Conservation (phyloP, 2,888 invertebrate species). For the Priocnemis perturbator region DNA sequence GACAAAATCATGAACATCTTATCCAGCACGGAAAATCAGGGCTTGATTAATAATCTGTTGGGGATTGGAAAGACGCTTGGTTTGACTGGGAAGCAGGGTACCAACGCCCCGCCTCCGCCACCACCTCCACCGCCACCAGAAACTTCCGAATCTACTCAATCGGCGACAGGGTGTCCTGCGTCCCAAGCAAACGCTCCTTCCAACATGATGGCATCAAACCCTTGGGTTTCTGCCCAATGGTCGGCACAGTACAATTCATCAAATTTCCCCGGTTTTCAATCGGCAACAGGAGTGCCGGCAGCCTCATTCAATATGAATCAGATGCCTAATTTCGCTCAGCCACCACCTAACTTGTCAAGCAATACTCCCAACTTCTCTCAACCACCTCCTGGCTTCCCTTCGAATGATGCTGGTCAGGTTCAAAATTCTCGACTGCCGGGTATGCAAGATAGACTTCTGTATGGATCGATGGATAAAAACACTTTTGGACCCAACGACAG, state of each 20-base stretch:
- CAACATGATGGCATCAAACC: slow-evolving; percentile 59
- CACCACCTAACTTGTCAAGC: slow-evolving; percentile 55
- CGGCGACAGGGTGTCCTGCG: slow-evolving; percentile 23
- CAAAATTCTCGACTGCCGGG: slow-evolving; percentile 25
- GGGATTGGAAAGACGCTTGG: slow-evolving; percentile 73
- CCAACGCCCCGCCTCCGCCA: slow-evolving; percentile 36
- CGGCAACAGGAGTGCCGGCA: slow-evolving; percentile 46
- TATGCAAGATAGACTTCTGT: slow-evolving; percentile 37
- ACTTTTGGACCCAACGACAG: slow-evolving; percentile 30
- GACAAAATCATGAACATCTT: slow-evolving; percentile 71
- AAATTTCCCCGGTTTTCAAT: slow-evolving; percentile 44
- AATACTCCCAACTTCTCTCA: slow-evolving; percentile 58
- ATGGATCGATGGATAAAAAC: slow-evolving; percentile 15
- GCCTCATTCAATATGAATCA: slow-evolving; percentile 34
- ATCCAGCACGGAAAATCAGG: slow-evolving; percentile 72
- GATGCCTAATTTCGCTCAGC: slow-evolving; percentile 58
- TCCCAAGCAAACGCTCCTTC: slow-evolving; percentile 47
- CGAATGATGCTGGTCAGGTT: slow-evolving; percentile 30
- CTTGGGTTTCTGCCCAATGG: slow-evolving; percentile 70
- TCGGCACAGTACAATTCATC: slow-evolving; percentile 63
- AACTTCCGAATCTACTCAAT: slow-evolving; percentile 29
- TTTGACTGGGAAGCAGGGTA: slow-evolving; percentile 65
- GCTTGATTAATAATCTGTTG: slow-evolving; percentile 70
- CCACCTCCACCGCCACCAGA: slow-evolving; percentile 39
- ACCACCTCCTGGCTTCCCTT: slow-evolving; percentile 52